Conservation (phyloP, 2,113 vertebrate species). For the Vimba vimba region DNA sequence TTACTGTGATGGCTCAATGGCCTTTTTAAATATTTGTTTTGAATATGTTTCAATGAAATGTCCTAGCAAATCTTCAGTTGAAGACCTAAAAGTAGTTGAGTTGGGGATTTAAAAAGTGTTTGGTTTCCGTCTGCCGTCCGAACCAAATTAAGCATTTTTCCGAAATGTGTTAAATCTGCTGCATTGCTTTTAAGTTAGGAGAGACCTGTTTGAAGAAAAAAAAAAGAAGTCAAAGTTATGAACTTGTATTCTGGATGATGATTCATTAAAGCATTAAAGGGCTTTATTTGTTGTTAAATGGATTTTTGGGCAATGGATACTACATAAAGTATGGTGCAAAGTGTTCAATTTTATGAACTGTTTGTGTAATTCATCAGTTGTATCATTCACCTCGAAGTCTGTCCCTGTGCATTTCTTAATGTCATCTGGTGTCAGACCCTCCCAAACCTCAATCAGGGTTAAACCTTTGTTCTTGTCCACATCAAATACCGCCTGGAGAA, state of each 20-base stretch:
- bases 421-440: conserved; percentile 89
- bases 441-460: conserved; percentile 91
- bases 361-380: conserved; percentile 10
- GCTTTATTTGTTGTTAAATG: neutral
- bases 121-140: neutral
- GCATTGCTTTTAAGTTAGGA: conserved; percentile 85
- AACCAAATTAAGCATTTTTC: neutral
- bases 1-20: neutral
- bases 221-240: neutral
- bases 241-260: neutral
- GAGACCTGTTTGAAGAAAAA: conserved; percentile 81
- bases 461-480: conserved; percentile 90
- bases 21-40: neutral
- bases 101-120: conserved; percentile 14
- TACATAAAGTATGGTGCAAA: neutral
- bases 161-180: conserved; percentile 77
- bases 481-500: conserved; percentile 90
- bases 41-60: neutral
- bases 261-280: neutral
- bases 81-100: neutral
- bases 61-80: neutral
- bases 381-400: conserved; percentile 84
- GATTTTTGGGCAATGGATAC: neutral
- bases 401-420: conserved; percentile 90
- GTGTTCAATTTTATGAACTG: neutral